Conservation (phyloP, 2,888 invertebrate genomes). For the Pharmacophagus antenor region DNA sequence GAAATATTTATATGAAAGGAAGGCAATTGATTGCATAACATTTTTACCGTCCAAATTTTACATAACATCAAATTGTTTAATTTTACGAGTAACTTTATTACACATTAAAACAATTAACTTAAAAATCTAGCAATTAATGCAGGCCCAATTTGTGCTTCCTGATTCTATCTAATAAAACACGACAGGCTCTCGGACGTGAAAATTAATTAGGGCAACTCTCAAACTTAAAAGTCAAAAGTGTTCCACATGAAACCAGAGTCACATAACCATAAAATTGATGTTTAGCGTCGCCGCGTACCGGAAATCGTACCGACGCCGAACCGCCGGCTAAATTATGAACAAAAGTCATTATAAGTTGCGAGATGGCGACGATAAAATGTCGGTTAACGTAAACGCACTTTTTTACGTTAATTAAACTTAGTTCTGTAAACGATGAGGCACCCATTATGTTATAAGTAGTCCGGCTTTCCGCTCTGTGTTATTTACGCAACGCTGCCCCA, state of each 20-base stretch:
- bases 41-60: slow-evolving; percentile 25
- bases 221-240: slow-evolving; percentile 47
- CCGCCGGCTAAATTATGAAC: slow-evolving; percentile 75
- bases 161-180: slow-evolving; percentile 36
- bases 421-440: slow-evolving; percentile 75
- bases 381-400: slow-evolving; percentile 76
- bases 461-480: slow-evolving; percentile 46
- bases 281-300: slow-evolving; percentile 61
- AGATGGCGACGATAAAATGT: slow-evolving; percentile 68
- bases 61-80: slow-evolving; percentile 25
- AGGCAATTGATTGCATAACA: slow-evolving; percentile 27
- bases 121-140: slow-evolving; percentile 36
- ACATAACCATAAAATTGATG: slow-evolving; percentile 67
- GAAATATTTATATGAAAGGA: not conserved
- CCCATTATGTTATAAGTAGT: slow-evolving; percentile 64
- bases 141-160: slow-evolving; percentile 31
- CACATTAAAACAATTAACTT: slow-evolving; percentile 32
- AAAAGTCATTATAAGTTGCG: slow-evolving; percentile 74
- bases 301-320: slow-evolving; percentile 62
- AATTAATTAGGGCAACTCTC: slow-evolving; percentile 58
- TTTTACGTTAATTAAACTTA: slow-evolving; percentile 80
- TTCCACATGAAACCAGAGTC: slow-evolving; percentile 57
- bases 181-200: slow-evolving; percentile 45
- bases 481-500: slow-evolving; percentile 60
- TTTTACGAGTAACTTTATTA: slow-evolving; percentile 32